Evolutionary conservation across 2,113 vertebrate genomes (phyloP), one percentile per base, ranked within the genome.

Genomic region (Delphinus delphis): DNA sequence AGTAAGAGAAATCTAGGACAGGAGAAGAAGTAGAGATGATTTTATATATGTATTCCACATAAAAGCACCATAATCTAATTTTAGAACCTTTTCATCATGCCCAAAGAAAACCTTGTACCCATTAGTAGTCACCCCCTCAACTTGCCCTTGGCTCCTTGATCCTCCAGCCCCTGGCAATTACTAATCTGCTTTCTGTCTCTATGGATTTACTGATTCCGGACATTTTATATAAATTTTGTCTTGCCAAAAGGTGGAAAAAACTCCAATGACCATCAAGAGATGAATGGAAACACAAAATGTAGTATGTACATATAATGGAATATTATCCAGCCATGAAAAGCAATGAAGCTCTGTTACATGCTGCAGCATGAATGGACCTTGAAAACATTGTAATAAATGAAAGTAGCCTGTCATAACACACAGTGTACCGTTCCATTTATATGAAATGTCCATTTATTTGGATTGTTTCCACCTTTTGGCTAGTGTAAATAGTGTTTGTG

Each of bases 1-100:
- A 85, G 21, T 80, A 86, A 94, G 73, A 90, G 21, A 86, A 53
- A 89, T 85, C 77, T 84, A 84, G 38, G 21, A 77, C 63, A 83
- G 31, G 62, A 71, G 67, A 38, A 47, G 53, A 68, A 60, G 68
- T 60, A 82, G 12, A 92, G 18, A 68, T 23, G 5, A 62, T 17
- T 63, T 50, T 25, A 71, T 60, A 50, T 68, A 26, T 41, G 17
- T 44, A 5, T 73, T 23, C 11, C 28, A 26, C 41, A 26, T 65
- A 71, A 82, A 95, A 77, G 67, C 36, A 92, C 53, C 53, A 20
- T 28, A 71, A 62, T 71, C 53, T 71, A 71, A 82, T 71, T 71
- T 70, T 44, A 71, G 79, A 82, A 92, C 21, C 58, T 92, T 47
- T 62, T 73, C 31, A 47, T 82, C 28, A 9, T 36, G 26, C 38